These are phyloP conservation scores for Syngnathus acus DNA, from an alignment of 2,797 vertebrate species.

Conservation along the genomic window DNA sequence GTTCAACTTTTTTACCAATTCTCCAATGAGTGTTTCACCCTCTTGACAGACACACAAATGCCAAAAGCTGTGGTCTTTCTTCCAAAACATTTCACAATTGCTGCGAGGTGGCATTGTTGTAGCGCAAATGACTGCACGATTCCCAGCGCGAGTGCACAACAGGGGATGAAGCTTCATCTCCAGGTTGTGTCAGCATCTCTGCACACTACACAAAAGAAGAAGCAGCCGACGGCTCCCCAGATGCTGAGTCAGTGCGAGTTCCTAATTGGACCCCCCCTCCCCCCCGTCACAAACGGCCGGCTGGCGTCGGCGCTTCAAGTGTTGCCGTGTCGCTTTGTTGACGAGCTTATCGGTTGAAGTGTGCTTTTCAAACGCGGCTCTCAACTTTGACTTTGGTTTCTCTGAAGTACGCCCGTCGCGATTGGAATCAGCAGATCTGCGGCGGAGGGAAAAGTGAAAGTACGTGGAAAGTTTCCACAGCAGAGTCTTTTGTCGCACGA, in stretches of 20 bases:
- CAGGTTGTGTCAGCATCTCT: constrained; percentile 26
- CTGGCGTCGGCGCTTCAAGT: constrained; percentile 15
- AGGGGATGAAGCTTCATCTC: constrained; percentile 15
- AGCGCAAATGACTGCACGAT: constrained; percentile 1
- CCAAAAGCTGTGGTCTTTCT: background rate
- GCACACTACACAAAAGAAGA: constrained; percentile 12
- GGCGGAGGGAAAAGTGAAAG: background rate
- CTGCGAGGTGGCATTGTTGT: background rate
- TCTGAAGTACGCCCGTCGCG: constrained; percentile 32
- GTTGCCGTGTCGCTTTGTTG: constrained; percentile 31
- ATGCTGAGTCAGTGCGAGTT: constrained; percentile 26
- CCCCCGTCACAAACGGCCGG: constrained; percentile 23
- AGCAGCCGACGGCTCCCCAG: constrained; percentile 16
- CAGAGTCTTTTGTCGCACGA: constrained; percentile 60
- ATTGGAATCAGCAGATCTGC: constrained; percentile 40
- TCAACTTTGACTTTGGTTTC: constrained; percentile 34
- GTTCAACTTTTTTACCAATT: background rate
- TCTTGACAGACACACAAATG: too few species aligned
- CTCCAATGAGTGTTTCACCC: too few species aligned
- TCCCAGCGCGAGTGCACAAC: constrained; percentile 8
- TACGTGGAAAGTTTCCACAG: constrained; percentile 33
- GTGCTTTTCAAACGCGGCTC: constrained; percentile 4
- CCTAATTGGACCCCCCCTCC: constrained; percentile 40
- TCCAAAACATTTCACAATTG: background rate
- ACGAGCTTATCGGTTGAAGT: constrained; percentile 19